Evolutionary conservation across 2,797 vertebrate species (phyloP).

Genomic region (Epinephelus coioides): DNA sequence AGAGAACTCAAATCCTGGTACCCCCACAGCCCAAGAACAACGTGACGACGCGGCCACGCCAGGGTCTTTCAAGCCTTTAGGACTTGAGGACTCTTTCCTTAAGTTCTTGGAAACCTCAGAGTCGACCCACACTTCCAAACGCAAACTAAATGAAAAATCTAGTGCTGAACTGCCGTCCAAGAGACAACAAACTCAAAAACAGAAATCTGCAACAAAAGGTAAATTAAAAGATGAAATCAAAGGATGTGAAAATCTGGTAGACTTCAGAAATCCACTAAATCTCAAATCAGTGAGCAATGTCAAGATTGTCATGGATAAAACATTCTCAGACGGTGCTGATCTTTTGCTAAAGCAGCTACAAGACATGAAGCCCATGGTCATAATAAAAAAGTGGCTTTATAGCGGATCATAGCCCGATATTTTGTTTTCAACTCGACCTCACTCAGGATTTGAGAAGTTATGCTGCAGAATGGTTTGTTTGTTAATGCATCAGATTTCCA

Average conservation of each 20-base stretch:
- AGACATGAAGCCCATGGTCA: constrained; percentile 96
- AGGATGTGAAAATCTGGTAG: constrained; percentile 88
- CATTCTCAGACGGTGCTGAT: constrained; percentile 92
- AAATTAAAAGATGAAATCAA: constrained; percentile 76
- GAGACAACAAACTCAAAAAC: constrained; percentile 85
- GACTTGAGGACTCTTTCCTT: constrained; percentile 94
- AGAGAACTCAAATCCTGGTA: constrained; percentile 90
- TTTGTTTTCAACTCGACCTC: constrained; percentile 82
- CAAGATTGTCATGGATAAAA: constrained; percentile 96
- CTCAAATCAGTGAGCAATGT: constrained; percentile 92
- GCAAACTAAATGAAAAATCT: constrained; percentile 87
- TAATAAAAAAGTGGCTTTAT: constrained; percentile 90
- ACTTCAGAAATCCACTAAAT: constrained; percentile 94
- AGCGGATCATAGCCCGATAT: constrained; percentile 84
- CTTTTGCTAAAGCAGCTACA: constrained; percentile 96
- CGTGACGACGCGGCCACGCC: constrained; percentile 87
- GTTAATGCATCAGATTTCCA: constrained; percentile 81
- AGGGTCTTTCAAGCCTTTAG: constrained; percentile 94
- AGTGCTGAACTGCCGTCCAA: constrained; percentile 86
- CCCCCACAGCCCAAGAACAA: constrained; percentile 86
- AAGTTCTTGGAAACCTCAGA: constrained; percentile 95
- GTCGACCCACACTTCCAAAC: constrained; percentile 92
- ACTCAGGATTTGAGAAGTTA: constrained; percentile 91
- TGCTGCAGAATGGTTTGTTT: constrained; percentile 89
- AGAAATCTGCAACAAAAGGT: constrained; percentile 70